A percentile compares a stretch with the other conserved stretches of the same genome.
Evolutionary conservation across 64 coral and sea anemone species (phyloP).

Genomic region (Actinia equina): DNA sequence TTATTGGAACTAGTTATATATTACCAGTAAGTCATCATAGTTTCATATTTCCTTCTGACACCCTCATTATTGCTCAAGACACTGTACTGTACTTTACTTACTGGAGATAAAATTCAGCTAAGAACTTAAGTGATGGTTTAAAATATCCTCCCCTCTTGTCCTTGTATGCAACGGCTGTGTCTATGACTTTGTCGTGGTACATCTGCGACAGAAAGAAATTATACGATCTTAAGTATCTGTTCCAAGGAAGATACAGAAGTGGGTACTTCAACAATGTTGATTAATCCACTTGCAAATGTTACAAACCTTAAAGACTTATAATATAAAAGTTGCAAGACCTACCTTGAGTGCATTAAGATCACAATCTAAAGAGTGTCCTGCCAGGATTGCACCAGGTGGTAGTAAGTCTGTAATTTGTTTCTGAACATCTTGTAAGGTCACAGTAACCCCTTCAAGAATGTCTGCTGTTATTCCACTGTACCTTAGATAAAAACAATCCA

Average conservation of each 20-base stretch:
- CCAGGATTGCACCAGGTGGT: slow-evolving; percentile 71
- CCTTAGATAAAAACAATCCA: slow-evolving; percentile 24
- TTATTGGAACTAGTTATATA: too few relatives aligned
- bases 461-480: slow-evolving; percentile 88
- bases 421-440: slow-evolving; percentile 81
- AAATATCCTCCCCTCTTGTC: slow-evolving; percentile 8
- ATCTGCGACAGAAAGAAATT: slow-evolving; percentile 22
- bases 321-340: neutral
- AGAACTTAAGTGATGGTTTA: slow-evolving; percentile 64
- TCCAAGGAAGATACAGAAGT: too few relatives aligned
- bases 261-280: too few relatives aligned
- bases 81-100: neutral
- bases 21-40: too few relatives aligned
- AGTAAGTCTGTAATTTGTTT: slow-evolving; percentile 49
- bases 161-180: slow-evolving; percentile 69
- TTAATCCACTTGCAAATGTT: too few relatives aligned
- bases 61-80: neutral
- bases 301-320: too few relatives aligned
- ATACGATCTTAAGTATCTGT: too few relatives aligned
- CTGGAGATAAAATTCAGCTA: slow-evolving; percentile 65
- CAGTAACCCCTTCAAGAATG: slow-evolving; percentile 60
- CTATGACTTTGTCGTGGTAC: slow-evolving; percentile 78
- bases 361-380: slow-evolving; percentile 91
- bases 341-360: slow-evolving; percentile 90
- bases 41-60: too few relatives aligned